phyloP scores from a whole-genome alignment of 2,797 vertebrate genomes.

The Luscinia luscinia region DNA sequence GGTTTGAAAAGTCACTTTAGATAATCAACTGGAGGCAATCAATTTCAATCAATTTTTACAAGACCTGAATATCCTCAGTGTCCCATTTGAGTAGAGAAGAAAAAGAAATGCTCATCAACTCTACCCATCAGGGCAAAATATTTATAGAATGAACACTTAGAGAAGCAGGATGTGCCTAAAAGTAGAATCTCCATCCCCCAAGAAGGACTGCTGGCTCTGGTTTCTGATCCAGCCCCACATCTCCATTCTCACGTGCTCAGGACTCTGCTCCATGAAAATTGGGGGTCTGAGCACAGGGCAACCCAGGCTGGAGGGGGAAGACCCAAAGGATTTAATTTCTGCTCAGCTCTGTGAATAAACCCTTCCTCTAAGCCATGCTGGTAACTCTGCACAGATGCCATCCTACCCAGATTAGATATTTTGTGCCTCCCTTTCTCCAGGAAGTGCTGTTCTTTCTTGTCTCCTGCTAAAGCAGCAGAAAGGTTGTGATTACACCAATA shows the following conservation, averaged over 20 bases:
- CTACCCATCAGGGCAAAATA: neutral
- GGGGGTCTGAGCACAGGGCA: neutral
- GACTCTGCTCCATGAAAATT: neutral
- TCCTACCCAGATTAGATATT: rapidly evolving
- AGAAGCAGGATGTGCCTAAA: neutral
- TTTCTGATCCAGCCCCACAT: neutral
- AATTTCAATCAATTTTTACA: neutral
- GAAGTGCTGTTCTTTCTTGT: neutral
- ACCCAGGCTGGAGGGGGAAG: neutral
- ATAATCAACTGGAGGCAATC: neutral
- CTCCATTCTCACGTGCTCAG: neutral
- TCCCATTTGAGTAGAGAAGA: neutral
- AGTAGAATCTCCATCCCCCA: neutral
- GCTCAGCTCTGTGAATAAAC: neutral
- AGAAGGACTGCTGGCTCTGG: neutral
- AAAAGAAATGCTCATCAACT: neutral
- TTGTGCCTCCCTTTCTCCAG: neutral
- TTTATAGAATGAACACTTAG: neutral
- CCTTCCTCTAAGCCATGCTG: neutral
- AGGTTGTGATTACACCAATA: neutral
- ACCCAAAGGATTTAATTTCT: neutral
- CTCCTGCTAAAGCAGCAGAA: neutral
- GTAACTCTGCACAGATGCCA: too few relatives aligned
- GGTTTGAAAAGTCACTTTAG: neutral
- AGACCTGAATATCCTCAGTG: neutral